phyloP scores from a whole-genome alignment of 2,888 invertebrate species.

The Sinodicranocentrus sp. region DNA sequence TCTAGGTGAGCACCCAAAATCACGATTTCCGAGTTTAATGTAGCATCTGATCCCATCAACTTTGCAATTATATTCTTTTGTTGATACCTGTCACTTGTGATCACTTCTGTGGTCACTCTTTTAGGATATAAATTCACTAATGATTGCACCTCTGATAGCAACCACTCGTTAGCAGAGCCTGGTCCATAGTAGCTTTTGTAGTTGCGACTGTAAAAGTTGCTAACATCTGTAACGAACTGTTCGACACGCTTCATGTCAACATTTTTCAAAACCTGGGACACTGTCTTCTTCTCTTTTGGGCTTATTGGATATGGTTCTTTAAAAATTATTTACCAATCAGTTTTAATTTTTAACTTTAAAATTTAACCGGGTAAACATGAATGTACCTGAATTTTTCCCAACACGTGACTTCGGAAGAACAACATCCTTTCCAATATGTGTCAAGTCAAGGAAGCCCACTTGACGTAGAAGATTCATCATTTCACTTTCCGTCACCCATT shows the following conservation, averaged over 20 bases:
- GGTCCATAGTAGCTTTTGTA: conserved; percentile 39
- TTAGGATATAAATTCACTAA: conserved; percentile 35
- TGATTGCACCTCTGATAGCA: conserved; percentile 29
- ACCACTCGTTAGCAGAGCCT: conserved; percentile 44
- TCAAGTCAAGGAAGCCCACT: too few species aligned
- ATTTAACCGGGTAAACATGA: too few species aligned
- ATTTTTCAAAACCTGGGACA: background rate
- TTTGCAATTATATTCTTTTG: conserved; percentile 58
- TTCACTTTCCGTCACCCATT: conserved; percentile 47
- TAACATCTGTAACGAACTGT: conserved; percentile 46
- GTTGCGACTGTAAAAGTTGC: conserved; percentile 43
- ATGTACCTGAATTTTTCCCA: too few species aligned
- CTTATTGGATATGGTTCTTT: conserved; percentile 1
- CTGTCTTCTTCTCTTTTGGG: background rate
- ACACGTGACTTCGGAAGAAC: too few species aligned
- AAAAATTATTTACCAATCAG: too few species aligned
- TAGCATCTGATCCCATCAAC: conserved; percentile 57
- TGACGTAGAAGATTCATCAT: too few species aligned
- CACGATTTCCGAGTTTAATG: conserved; percentile 39
- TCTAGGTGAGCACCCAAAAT: conserved; percentile 66
- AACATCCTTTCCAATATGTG: too few species aligned
- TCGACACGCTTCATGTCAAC: conserved; percentile 28
- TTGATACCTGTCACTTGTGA: conserved; percentile 40
- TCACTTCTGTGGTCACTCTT: conserved; percentile 14
- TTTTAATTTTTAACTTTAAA: too few species aligned